Conservation (phyloP, 1,140 invertebrate species). For the Ooceraea biroi region DNA sequence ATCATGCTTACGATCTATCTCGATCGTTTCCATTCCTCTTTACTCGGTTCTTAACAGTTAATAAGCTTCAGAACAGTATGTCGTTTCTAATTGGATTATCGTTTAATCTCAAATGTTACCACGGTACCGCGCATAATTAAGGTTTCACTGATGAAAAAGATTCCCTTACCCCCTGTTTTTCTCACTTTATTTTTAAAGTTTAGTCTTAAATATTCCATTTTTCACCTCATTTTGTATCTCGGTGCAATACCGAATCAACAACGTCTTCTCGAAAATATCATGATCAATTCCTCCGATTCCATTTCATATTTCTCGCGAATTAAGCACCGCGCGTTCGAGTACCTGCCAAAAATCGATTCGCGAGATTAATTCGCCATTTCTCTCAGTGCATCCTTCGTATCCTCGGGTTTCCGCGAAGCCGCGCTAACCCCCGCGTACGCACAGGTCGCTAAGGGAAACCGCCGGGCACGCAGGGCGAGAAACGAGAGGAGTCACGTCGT, state of each 20-base stretch:
- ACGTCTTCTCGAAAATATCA: background rate
- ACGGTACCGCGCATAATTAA: background rate
- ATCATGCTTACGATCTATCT: constrained; percentile 2
- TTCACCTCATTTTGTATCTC: no score
- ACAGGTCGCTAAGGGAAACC: background rate
- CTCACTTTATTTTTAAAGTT: background rate
- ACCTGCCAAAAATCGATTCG: background rate
- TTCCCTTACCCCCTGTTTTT: background rate
- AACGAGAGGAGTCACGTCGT: constrained; percentile 73
- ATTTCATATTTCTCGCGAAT: background rate
- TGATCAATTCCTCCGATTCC: background rate
- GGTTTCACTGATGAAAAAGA: background rate
- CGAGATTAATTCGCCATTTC: constrained; percentile 10
- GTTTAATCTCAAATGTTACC: constrained; percentile 35
- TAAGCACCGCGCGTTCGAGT: background rate
- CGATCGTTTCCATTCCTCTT: constrained; percentile 37
- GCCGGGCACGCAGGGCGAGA: constrained; percentile 53
- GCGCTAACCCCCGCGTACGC: background rate
- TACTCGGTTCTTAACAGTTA: constrained; percentile 68
- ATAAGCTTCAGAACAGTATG: constrained; percentile 73
- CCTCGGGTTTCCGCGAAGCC: constrained; percentile 11
- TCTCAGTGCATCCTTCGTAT: background rate
- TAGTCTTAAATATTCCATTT: background rate
- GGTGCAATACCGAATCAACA: no score
- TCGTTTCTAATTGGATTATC: constrained; percentile 73